phyloP scores from a whole-genome alignment of 1,140 invertebrate genomes.

The Drosophila trapezifrons region DNA sequence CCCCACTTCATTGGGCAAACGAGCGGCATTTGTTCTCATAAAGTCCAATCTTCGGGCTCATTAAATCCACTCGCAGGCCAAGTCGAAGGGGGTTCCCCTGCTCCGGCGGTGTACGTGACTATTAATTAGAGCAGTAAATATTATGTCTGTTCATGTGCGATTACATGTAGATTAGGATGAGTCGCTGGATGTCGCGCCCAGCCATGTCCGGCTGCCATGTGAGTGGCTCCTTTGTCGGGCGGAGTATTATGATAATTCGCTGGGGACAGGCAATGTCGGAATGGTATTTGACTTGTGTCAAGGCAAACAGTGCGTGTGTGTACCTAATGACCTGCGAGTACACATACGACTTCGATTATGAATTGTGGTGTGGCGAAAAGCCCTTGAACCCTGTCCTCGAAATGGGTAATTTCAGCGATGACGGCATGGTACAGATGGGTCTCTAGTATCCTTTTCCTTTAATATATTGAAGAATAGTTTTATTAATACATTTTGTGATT shows the following conservation, averaged over 20 bases:
- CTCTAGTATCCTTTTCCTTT: neutral
- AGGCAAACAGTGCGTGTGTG: conserved; percentile 32
- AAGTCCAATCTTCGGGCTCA: conserved; percentile 28
- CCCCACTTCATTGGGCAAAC: conserved; percentile 28
- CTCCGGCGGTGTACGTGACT: conserved; percentile 39
- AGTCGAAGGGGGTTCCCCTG: neutral
- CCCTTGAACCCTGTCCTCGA: conserved; percentile 14
- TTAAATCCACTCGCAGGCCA: conserved; percentile 26
- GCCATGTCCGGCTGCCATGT: neutral
- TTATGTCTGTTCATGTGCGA: conserved; percentile 60
- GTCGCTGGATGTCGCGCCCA: neutral
- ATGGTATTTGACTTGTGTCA: conserved; percentile 48
- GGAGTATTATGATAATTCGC: conserved; percentile 58
- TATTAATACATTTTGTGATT: no score
- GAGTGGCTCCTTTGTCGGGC: neutral
- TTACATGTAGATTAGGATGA: conserved; percentile 34
- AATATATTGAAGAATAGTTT: no score
- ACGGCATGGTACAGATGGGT: neutral
- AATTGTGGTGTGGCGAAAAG: conserved; percentile 4
- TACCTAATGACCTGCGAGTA: conserved; percentile 14
- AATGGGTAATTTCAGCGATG: no score
- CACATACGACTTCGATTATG: conserved; percentile 16
- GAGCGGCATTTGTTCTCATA: conserved; percentile 41
- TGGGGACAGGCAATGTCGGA: conserved; percentile 52
- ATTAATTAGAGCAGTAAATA: conserved; percentile 69